Base-by-base conservation (phyloP, 92 coral and sea anemone species). In the Muricea muricata region DNA sequence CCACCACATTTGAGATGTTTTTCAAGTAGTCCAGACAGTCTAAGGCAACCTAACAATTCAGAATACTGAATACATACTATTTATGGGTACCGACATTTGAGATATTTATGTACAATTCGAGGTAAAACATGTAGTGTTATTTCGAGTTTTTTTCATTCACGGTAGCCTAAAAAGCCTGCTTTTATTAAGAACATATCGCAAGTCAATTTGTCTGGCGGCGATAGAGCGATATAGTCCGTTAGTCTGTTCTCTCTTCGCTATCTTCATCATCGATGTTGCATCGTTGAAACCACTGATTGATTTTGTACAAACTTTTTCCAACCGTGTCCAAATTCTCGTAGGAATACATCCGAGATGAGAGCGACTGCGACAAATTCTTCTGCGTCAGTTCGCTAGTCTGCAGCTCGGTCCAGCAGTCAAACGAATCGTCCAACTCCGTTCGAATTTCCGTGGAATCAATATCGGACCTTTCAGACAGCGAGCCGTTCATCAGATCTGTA, bases 221-320 rank as follows among this genome's bases (percentile, higher is more conserved):
- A 37, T 17, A 45, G 14, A 9, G 9, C 50, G 50, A 45, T 45
- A 8, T 6, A 45, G 6, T 18, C 37, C 6, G 20, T 63, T 39
- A 12, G 33, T 57, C 25, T 45, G 47, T 26, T 29, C 83, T 0
- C 33, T 29, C 83, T 0, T 52, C 68, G 13, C 33, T 14, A 9
- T 75, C 55, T 15, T 39, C 45, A 18, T 57, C 31, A 34, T 78
- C 83, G 14, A 78, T 12, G 13, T 23, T 78, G 31, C 83, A 78
- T n/a, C 83, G 31, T 31, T 78, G 83, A 57, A 78, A 78, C 83
- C 83, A 78, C 54, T 78, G 57, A 11, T 78, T 78, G 6, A 78
- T 78, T 37, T 78, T 78, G 24, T 78, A 78, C 6, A 56, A 35
- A 78, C 24, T 78, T 17, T 78, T 78, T 8, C 83, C 83, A 1